Evolutionary conservation across 2,888 invertebrate genomes (phyloP), one percentile per base, ranked within the genome.

Genomic region (Chrysodeixis includens): DNA sequence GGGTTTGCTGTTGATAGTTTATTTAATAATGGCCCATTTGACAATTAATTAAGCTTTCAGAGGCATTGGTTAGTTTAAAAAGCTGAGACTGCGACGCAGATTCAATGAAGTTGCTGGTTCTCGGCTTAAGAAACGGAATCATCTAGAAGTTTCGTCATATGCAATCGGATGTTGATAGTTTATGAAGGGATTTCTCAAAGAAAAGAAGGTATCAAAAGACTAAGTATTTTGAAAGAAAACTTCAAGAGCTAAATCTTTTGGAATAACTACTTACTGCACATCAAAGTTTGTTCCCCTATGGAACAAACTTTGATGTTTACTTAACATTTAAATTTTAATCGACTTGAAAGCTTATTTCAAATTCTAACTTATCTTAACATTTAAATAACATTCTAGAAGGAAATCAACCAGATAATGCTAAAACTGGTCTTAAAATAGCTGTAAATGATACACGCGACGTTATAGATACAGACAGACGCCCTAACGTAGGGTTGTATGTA

Each of bases 1-100:
- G 77, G 86, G 85, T 83, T 85, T 82, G 83, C 74, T 80, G 85
- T 79, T 83, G 88, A 88, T 90, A 85, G 85, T 82, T 84, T 88
- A 85, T 85, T 87, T 85, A 87, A 88, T 86, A 86, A 87, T 60
- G 56, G 66, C 74, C 55, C 61, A 81, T 77, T 66, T 62, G 66
- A 72, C 69, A 62, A 74, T 71, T 69, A 67, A 55, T 59, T 61
- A 14, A 56, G 60, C 58, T 49, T 67, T 79, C 52, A 54, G 58
- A 49, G n/a, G n/a, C 40, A n/a, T 40, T 40, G 40, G n/a, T 5
- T n/a, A 6, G n/a, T 40, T 40, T 40, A 40, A 40, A 40, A 40
- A 35, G 44, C 0, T 10, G 8, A 3, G 46, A 49, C 46, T 20
- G 4, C 5, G 44, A 3, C 10, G 9, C 32, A 10, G 10, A 10